phyloP scores from a whole-genome alignment of 2,797 vertebrate genomes.

The Mionectes olivaceus region DNA sequence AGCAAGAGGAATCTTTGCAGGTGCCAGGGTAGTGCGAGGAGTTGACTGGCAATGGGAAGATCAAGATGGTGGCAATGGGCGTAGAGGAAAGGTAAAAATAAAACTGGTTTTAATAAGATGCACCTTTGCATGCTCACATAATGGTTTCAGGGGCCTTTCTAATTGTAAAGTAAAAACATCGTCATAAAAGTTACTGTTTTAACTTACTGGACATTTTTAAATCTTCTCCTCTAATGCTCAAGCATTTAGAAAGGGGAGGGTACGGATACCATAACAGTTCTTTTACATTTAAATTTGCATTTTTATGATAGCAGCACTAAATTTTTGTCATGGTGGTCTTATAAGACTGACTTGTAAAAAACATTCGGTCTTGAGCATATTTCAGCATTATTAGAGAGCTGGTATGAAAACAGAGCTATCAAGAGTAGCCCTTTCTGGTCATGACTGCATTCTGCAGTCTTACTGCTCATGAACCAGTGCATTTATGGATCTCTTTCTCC shows the following conservation, averaged over 20 bases:
- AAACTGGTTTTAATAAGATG: neutral
- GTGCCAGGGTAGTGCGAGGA: constrained; percentile 95
- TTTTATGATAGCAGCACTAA: neutral
- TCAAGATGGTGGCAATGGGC: constrained; percentile 97
- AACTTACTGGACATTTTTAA: neutral
- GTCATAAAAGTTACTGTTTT: neutral
- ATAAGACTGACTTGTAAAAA: neutral
- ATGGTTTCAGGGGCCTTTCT: neutral
- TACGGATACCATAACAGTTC: neutral
- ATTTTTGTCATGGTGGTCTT: neutral
- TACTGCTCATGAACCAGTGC: neutral
- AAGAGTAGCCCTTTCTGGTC: neutral
- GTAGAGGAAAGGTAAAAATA: constrained; percentile 92
- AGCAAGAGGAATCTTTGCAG: constrained; percentile 96
- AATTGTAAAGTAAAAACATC: neutral
- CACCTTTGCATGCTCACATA: neutral
- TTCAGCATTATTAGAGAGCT: neutral
- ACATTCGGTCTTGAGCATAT: neutral
- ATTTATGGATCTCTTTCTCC: neutral
- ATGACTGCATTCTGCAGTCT: neutral
- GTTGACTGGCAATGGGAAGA: constrained; percentile 99
- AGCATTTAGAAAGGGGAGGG: neutral
- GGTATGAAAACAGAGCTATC: neutral
- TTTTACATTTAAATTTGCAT: neutral
- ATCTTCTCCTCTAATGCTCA: neutral